Evolutionary conservation across 2,888 invertebrate genomes (phyloP), one percentile per base, ranked within the genome.

Genomic region (Unio pictorum): DNA sequence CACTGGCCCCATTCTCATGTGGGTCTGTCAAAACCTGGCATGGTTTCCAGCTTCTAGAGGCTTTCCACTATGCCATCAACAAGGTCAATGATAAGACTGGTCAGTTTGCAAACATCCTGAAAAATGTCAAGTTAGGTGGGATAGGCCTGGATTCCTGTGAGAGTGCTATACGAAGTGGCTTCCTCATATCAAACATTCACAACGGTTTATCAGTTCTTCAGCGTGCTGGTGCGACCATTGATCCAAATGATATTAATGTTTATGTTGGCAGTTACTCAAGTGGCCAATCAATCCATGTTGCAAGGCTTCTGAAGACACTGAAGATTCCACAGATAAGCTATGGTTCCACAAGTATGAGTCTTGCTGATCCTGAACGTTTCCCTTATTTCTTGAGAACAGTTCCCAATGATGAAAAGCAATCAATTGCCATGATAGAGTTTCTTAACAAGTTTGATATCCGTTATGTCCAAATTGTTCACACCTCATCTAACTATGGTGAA

Each of bases 381-480:
- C 87, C 87, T 4, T 84, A 79, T 70, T 88, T 87, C 76, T 72
- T 81, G 67, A 79, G 86, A 23, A 86, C 87, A 1, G 85, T 87
- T 18, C 87, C 87, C 1, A 77, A 84, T 7, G 87, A 87, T 61
- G 83, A 83, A 69, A 79, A 83, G n/a, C 84, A 83, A 67, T 79
- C 82, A 1, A 70, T 84, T 34, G 88, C 88, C 4, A 86, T 90
- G 72, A 79, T 90, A 4, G 81, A 83, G 54, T 85, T 90, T 56
- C 81, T 91, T 59, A 81, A 87, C 60, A 78, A 86, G 64, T 85
- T 86, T 69, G 84, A 89, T 59, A 88, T 91, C 80, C 83, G 87
- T 54, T 91, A 90, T 73, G 88, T 91, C 2, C 90, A 90, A 72
- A 83, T 89, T 17, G 81, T 86, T 3, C 81, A 83, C 69, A 80